Conservation (phyloP, 2,888 invertebrate species). For the Prenolepis imparis region DNA sequence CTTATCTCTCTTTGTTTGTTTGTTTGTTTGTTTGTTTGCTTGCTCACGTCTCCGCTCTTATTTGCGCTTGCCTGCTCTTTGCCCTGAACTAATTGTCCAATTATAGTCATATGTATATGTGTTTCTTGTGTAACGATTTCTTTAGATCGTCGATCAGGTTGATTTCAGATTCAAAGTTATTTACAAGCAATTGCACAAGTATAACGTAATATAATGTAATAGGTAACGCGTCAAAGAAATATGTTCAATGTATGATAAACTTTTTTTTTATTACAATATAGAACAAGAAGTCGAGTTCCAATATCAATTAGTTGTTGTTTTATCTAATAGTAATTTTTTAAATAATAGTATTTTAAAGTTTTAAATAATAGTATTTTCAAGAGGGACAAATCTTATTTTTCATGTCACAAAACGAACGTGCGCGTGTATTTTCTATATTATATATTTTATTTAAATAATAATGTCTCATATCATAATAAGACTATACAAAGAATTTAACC, state of each 20-base stretch:
- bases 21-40: background rate
- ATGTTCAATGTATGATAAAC: background rate
- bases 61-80: background rate
- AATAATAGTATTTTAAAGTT: too few relatives aligned
- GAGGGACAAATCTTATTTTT: background rate
- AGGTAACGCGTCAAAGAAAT: background rate
- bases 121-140: conserved; percentile 13
- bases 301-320: background rate
- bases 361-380: conserved; percentile 4
- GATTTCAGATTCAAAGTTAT: background rate
- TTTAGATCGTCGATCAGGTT: background rate
- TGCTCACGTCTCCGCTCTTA: background rate
- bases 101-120: background rate
- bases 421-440: background rate
- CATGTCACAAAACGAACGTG: background rate
- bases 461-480: background rate
- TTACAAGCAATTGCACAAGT: background rate
- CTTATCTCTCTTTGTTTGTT: background rate
- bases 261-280: background rate
- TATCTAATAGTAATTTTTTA: background rate
- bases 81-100: conserved; percentile 26
- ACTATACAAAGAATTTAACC: background rate
- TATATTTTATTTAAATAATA: background rate
- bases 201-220: background rate
- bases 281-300: background rate